Conservation (phyloP, 2,113 vertebrate genomes). For the Paedocypris sp. region DNA sequence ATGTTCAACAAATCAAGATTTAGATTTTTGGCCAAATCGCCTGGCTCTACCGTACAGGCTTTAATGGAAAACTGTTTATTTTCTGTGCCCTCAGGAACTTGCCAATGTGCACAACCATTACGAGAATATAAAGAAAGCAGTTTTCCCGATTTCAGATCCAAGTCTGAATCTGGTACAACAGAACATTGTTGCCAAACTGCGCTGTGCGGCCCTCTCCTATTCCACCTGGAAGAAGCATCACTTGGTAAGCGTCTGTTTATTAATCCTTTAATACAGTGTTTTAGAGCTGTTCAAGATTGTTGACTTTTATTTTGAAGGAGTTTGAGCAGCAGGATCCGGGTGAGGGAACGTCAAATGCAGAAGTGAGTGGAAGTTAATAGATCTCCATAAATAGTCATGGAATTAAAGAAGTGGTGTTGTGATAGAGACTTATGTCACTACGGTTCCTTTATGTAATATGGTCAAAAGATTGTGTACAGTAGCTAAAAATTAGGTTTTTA, state of each 20-base stretch:
- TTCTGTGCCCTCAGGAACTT: conserved; percentile 66
- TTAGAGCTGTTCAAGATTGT: neutral
- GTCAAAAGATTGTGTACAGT: too few species aligned
- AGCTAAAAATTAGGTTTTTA: too few species aligned
- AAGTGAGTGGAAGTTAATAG: conserved; percentile 36
- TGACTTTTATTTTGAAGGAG: neutral
- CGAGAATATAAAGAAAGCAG: conserved; percentile 68
- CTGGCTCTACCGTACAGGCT: too few species aligned
- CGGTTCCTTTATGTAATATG: too few species aligned
- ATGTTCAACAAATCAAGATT: too few species aligned
- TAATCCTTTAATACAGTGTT: neutral
- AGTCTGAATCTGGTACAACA: conserved; percentile 65
- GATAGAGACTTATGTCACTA: too few species aligned
- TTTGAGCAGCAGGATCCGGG: conserved; percentile 17
- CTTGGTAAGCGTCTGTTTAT: conserved; percentile 48
- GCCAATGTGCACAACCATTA: conserved; percentile 81
- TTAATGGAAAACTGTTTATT: neutral
- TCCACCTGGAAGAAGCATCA: conserved; percentile 69
- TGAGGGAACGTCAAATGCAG: conserved; percentile 48
- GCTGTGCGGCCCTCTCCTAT: conserved; percentile 61
- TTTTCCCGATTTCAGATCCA: conserved; percentile 48
- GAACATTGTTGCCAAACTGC: conserved; percentile 67
- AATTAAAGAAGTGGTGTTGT: too few species aligned
- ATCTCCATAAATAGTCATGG: neutral
- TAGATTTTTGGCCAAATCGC: too few species aligned